A percentile compares a stretch with the other conserved stretches of the same genome.
Evolutionary conservation across 2,113 vertebrate species (phyloP).

Genomic region (Acanthisitta chloris): DNA sequence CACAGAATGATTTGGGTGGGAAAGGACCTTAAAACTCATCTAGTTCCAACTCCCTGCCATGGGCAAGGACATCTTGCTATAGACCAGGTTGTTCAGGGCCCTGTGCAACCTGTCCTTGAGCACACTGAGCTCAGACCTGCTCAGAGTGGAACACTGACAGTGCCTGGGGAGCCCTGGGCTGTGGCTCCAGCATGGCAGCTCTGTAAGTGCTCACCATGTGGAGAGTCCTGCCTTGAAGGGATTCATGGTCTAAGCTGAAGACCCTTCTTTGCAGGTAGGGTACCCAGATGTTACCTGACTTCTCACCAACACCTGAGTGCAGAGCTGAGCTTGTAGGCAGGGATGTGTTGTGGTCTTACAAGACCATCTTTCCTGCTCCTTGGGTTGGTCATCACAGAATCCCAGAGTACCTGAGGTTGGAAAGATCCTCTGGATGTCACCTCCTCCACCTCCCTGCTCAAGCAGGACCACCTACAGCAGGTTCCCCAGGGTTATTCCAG

Average conservation of each 20-base stretch:
- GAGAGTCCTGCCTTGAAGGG: rapidly evolving
- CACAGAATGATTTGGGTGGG: not conserved
- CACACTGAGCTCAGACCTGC: not conserved
- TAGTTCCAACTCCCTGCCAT: not conserved
- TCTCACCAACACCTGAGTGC: rapidly evolving
- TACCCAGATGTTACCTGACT: not conserved
- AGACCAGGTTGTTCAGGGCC: not conserved
- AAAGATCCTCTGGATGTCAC: not conserved
- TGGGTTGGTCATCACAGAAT: not conserved
- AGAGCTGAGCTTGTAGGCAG: not conserved
- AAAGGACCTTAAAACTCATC: not conserved
- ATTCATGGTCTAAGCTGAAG: rapidly evolving
- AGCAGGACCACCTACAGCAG: not conserved
- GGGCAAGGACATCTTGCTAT: not conserved
- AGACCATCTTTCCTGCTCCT: not conserved
- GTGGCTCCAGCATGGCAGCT: rapidly evolving
- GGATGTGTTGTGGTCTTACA: not conserved
- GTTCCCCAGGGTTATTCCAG: not conserved
- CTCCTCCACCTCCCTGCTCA: not conserved
- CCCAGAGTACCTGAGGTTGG: not conserved
- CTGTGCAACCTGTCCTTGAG: not conserved
- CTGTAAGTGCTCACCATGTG: not conserved
- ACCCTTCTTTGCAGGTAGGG: not conserved
- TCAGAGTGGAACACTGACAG: rapidly evolving
- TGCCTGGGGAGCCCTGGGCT: not conserved